Evolutionary conservation across 2,888 invertebrate genomes (phyloP).

Genomic region (Erebia aethiops): DNA sequence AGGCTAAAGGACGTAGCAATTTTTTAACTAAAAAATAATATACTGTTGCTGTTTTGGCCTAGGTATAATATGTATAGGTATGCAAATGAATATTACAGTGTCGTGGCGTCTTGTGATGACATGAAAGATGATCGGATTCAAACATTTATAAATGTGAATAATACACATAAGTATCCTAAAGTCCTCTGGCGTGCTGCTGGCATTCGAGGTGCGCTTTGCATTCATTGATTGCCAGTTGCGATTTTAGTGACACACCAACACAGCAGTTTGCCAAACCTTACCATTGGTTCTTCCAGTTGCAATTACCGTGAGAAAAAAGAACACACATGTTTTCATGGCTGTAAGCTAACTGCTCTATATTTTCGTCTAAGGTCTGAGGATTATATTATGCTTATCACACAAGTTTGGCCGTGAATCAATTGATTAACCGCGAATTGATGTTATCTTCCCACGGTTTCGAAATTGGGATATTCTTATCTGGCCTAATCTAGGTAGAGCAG

Average conservation of each 20-base stretch:
- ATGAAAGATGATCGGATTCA: too few species aligned
- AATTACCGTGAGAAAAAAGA: constrained; percentile 31
- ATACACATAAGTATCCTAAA: too few species aligned
- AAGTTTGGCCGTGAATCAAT: constrained; percentile 41
- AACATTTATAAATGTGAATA: too few species aligned
- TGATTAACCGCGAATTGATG: constrained; percentile 36
- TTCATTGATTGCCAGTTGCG: too few species aligned
- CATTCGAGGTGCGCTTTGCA: too few species aligned
- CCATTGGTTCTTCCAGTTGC: constrained; percentile 27
- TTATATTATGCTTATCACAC: constrained; percentile 31
- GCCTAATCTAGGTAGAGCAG: background rate
- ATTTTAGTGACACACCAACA: too few species aligned
- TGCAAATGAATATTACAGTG: background rate
- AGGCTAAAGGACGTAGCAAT: background rate
- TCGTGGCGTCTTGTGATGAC: too few species aligned
- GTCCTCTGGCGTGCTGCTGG: too few species aligned
- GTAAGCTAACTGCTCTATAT: constrained; percentile 14
- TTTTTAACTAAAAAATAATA: too few species aligned
- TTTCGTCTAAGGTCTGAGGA: constrained; percentile 20
- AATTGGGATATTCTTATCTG: constrained; percentile 42
- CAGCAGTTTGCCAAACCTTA: constrained; percentile 18
- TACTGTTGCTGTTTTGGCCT: too few species aligned
- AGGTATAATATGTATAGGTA: too few species aligned
- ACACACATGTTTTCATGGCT: constrained; percentile 27
- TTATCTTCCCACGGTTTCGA: constrained; percentile 45